Base-by-base conservation (phyloP, 2,888 invertebrate species). In the Merodon equestris region DNA sequence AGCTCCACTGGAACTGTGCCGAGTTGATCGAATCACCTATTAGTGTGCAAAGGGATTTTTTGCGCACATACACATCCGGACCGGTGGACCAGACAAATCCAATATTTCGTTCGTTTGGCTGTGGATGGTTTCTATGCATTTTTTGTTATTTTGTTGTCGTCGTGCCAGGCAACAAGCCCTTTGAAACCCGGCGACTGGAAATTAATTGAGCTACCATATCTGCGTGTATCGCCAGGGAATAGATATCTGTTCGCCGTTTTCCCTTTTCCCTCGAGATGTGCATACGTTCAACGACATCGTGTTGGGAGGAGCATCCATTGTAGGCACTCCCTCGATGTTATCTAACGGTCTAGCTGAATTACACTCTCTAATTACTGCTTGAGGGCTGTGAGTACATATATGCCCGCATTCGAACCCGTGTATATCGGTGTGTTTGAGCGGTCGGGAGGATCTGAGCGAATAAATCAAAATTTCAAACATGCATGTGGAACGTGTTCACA, bases 151-250 rank as follows among this genome's bases (percentile, higher is more conserved):
- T 18, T 36, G 9, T 2, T 36, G 17, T 38, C 42, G 10, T 45
- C 13, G 42, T 13, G 9, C 14, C 1, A 9, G 17, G 9, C 40
- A 10, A 9, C 17, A 9, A 19, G 14, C 45, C 60, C 50, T 58
- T 56, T 44, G 27, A 67, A 50, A 18, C 38, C 42, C 45, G 15
- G 57, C 51, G 60, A n/a, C 44, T 61, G 66, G 45, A 72, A 67
- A 72, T 67, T 77, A 77, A 77, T 77, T 71, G 71, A 77, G 67
- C 54, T 45, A 72, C 61, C 60, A 67, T 67, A 77, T 61, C 66
- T 45, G 66, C 50, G 42, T 47, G 53, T 45, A 48, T 14, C 38
- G 57, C 66, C n/a, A 54, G 54, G 17, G 42, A 5, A 56, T 27
- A 27, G 27, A 27, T 27, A 27, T 27, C 27, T 27, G 7, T n/a